Base-by-base conservation (phyloP, 2,113 vertebrate species). In the Spea multiplicata region DNA sequence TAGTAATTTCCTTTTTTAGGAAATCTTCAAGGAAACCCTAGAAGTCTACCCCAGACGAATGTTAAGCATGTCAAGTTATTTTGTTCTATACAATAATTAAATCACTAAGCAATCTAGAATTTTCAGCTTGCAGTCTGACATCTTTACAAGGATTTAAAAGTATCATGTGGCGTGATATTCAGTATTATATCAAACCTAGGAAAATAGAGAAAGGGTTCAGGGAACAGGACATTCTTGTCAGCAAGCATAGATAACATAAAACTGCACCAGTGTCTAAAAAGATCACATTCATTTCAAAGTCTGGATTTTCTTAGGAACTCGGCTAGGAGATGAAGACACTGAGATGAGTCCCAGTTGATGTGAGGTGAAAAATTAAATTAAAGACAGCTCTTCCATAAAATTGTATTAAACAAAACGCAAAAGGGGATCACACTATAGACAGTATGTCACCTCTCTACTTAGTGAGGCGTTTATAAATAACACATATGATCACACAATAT, bases 111-210 rank as follows among this genome's bases (percentile, higher is more conserved):
- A 69, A 69, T 76, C 75, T 69, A 70, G 47, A 52, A 76, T 76
- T 76, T 69, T 49, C 75, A 17, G 50, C 65, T 57, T 76, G 50
- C 13, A 48, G 65, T 61, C 66, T 69, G 75, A 76, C 75, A 76
- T 59, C 50, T 8, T 68, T 59, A 6, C 45, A 16, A 44, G 6
- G 55, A 44, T 61, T 69, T 48, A 69, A 69, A 76, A 69, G 30
- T 17, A 61, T 61, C 66, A 76, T 10, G 46, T 46, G 14, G 50
- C 0, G 53, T 69, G 66, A 69, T 69, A 44, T 10, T 69, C 53
- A 30, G 65, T 3, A 48, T 9, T 59, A 76, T 69, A 76, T 69
- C 52, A 76, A 69, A 30, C 66, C 66, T 59, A 59, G 46, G 45
- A 69, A 70, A 52, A 76, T 6, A 49, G 52, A 76, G 52, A 76